A percentile compares a stretch with the other conserved stretches of the same genome.
phyloP scores from a whole-genome alignment of 92 coral and sea anemone species.

The Muricea muricata region DNA sequence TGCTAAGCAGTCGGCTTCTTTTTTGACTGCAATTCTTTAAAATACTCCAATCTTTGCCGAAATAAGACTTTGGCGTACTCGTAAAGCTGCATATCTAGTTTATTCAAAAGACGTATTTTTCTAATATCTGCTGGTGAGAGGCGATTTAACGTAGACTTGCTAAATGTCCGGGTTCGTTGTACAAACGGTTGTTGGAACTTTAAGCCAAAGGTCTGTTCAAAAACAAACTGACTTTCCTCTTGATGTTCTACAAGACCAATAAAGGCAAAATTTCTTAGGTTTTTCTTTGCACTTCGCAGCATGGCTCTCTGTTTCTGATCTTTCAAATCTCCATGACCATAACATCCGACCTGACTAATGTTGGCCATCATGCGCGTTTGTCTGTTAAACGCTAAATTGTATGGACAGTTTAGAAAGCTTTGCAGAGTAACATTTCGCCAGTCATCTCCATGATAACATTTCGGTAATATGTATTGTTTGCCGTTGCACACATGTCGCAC shows the following conservation, averaged over 20 bases:
- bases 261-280: slow-evolving; percentile 31
- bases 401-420: slow-evolving; percentile 15
- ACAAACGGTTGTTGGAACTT: slow-evolving; percentile 34
- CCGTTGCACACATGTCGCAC: slow-evolving; percentile 30
- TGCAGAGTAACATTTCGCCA: slow-evolving; percentile 29
- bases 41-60: slow-evolving; percentile 26
- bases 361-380: slow-evolving; percentile 43
- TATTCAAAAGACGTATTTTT: slow-evolving; percentile 2
- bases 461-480: slow-evolving; percentile 27
- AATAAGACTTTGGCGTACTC: slow-evolving; percentile 27
- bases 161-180: slow-evolving; percentile 22
- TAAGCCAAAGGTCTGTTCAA: slow-evolving; percentile 39
- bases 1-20: slow-evolving; percentile 27
- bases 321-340: slow-evolving; percentile 4
- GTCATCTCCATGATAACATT: slow-evolving; percentile 23
- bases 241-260: slow-evolving; percentile 41
- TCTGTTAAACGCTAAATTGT: slow-evolving; percentile 40
- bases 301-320: slow-evolving; percentile 31
- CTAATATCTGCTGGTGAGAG: slow-evolving; percentile 8
- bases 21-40: slow-evolving; percentile 3
- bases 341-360: slow-evolving; percentile 36
- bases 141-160: slow-evolving; percentile 4
- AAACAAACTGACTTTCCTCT: slow-evolving; percentile 30
- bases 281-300: slow-evolving; percentile 40
- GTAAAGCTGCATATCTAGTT: slow-evolving; percentile 37